These are phyloP conservation scores for Myotis lucifugus DNA, from an alignment of 2,113 vertebrate genomes.

Conservation along the genomic window DNA sequence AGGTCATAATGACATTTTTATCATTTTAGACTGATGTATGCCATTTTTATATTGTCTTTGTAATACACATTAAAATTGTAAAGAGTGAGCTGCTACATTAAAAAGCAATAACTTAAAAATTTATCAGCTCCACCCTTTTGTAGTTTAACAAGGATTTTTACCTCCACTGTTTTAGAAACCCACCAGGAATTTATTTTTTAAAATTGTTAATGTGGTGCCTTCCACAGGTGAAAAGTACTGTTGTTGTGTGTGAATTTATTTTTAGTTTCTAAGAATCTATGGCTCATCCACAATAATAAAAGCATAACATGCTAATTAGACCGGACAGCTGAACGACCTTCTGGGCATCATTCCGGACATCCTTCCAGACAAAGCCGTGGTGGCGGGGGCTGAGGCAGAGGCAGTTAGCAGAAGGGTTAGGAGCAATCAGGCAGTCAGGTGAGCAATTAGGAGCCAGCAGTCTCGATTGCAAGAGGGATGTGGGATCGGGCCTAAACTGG, in stretches of 20 bases:
- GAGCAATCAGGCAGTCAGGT: too few relatives aligned
- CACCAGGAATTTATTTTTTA: slow-evolving; percentile 36
- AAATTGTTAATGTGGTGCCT: neutral
- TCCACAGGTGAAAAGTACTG: neutral
- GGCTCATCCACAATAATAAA: neutral
- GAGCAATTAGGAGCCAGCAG: too few relatives aligned
- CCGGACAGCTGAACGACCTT: too few relatives aligned
- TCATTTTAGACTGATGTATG: slow-evolving; percentile 79
- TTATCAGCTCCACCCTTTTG: slow-evolving; percentile 49
- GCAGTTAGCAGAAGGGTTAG: too few relatives aligned
- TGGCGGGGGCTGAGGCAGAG: too few relatives aligned
- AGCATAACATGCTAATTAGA: too few relatives aligned
- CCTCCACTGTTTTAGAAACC: slow-evolving; percentile 37
- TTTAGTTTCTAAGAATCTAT: neutral
- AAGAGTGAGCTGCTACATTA: slow-evolving; percentile 70
- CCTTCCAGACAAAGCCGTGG: too few relatives aligned
- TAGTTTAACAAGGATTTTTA: slow-evolving; percentile 57
- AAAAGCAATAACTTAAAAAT: slow-evolving; percentile 74
- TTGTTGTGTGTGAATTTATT: neutral
- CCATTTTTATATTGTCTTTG: slow-evolving; percentile 80
- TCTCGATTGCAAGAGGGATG: too few relatives aligned
- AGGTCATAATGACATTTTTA: slow-evolving; percentile 84
- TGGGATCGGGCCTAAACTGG: too few relatives aligned
- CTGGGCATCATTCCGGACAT: too few relatives aligned
- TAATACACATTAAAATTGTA: slow-evolving; percentile 72